Evolutionary conservation across 2,113 vertebrate genomes (phyloP).

Genomic region (Vulpes ferrilata): DNA sequence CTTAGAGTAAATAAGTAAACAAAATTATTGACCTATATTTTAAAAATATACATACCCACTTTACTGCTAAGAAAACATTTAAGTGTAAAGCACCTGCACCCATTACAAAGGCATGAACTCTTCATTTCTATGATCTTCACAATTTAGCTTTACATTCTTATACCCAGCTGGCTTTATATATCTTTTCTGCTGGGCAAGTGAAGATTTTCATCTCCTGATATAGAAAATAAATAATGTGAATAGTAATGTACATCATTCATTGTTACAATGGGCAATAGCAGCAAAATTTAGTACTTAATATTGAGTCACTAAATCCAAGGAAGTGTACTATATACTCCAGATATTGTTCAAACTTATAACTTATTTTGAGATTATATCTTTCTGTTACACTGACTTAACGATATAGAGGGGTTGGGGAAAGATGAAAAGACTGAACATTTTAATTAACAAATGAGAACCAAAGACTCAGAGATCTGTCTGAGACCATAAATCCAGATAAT

Average conservation of each 20-base stretch:
- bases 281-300: not conserved
- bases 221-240: not conserved
- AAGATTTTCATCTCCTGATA: not conserved
- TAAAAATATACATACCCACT: not conserved
- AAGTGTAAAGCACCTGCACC: fast-evolving
- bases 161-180: not conserved
- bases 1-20: not conserved
- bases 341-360: not conserved
- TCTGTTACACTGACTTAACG: not conserved
- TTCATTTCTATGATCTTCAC: not conserved
- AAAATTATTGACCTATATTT: not conserved
- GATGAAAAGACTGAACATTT: not conserved
- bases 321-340: not conserved
- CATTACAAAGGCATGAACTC: not conserved
- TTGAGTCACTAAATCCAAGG: not conserved
- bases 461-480: not conserved
- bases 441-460: conserved; percentile 37
- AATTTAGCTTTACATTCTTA: not conserved
- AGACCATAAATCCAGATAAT: conserved; percentile 30
- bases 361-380: not conserved
- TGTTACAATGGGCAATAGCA: not conserved
- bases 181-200: not conserved
- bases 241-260: not conserved
- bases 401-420: not conserved
- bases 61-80: not conserved